A percentile compares a stretch with the other conserved stretches of the same genome.
Evolutionary conservation across 1,140 invertebrate genomes (phyloP).

Genomic region (Leptoteleia sp.): DNA sequence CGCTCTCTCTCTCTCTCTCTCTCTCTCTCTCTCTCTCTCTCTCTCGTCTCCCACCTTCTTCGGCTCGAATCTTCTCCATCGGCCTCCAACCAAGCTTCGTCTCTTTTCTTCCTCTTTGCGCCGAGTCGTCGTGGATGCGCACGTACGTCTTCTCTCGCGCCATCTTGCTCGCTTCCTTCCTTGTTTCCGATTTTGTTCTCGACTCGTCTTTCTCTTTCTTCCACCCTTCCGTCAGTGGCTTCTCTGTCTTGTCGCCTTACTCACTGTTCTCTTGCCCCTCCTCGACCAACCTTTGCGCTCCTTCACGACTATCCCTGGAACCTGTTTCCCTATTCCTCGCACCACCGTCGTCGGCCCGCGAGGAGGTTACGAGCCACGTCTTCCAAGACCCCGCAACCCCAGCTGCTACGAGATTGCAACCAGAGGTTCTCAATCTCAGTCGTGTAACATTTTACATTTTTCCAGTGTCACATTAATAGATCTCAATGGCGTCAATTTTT

Average conservation of each 20-base stretch:
- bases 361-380: conserved; percentile 75
- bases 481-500: background rate
- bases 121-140: conserved; percentile 3
- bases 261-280: conserved; percentile 26
- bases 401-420: conserved; percentile 79
- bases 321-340: conserved; percentile 76
- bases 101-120: conserved; percentile 34
- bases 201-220: conserved; percentile 13
- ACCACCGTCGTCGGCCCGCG: conserved; percentile 48
- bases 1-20: no score
- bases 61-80: conserved; percentile 29
- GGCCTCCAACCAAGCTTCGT: conserved; percentile 19
- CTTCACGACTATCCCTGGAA: conserved; percentile 55
- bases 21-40: no score
- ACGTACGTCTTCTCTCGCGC: conserved; percentile 19
- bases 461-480: background rate
- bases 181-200: conserved; percentile 24
- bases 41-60: no score
- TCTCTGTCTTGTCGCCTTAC: conserved; percentile 23
- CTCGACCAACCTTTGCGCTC: conserved; percentile 20
- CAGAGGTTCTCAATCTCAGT: conserved; percentile 73
- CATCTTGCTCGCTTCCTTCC: conserved; percentile 33
- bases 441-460: background rate
- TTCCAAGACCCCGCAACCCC: conserved; percentile 75
- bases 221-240: conserved; percentile 5